Conservation (phyloP, 1,140 invertebrate genomes). For the Bombus consobrinus region DNA sequence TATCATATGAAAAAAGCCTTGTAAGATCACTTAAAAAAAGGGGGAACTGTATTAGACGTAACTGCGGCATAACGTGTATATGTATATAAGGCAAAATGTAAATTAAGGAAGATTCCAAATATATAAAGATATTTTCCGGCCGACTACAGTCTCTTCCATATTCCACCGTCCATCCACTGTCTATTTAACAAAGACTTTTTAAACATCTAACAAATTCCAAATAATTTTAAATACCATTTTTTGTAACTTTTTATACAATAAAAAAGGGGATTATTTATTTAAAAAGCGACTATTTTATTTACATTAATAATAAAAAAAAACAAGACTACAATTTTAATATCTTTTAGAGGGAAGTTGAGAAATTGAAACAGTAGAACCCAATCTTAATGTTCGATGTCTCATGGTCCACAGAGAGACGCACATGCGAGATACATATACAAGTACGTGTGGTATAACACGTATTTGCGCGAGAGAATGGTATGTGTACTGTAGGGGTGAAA, state of each 20-base stretch:
- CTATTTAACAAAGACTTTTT: not conserved
- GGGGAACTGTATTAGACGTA: constrained; percentile 39
- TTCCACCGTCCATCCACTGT: not conserved
- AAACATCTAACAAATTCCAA: not conserved
- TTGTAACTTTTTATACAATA: not conserved
- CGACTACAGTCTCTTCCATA: constrained; percentile 42
- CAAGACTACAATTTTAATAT: not conserved
- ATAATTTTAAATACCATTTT: not conserved
- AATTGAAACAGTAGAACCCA: not conserved
- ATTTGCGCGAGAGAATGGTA: constrained; percentile 45
- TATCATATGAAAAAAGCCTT: constrained; percentile 61
- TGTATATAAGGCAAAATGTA: constrained; percentile 80
- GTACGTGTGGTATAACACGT: constrained; percentile 23
- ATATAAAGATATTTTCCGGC: constrained; percentile 81
- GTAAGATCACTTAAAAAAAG: constrained; percentile 49
- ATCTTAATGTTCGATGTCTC: constrained; percentile 3
- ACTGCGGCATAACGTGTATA: constrained; percentile 66
- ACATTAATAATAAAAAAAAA: not conserved
- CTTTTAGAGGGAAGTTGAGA: not conserved
- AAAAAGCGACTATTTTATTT: not conserved
- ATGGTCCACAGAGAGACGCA: not conserved
- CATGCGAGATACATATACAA: not conserved
- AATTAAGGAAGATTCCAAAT: constrained; percentile 79
- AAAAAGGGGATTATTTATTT: not conserved
- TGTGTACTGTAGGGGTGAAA: constrained; percentile 66